phyloP scores from a whole-genome alignment of 2,113 vertebrate genomes.

The Barnardius zonarius region DNA sequence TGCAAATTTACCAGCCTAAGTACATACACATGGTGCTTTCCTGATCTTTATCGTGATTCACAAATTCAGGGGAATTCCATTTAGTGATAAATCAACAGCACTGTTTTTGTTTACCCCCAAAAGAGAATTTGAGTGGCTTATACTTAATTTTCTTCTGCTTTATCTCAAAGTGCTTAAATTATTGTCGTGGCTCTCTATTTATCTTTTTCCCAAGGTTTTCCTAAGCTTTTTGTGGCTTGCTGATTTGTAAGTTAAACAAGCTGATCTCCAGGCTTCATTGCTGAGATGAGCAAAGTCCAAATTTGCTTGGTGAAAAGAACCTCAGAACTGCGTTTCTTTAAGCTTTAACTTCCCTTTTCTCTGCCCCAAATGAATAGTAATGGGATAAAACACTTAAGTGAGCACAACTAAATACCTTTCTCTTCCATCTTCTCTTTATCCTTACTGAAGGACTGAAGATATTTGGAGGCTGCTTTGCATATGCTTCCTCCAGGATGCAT shows the following conservation, averaged over 20 bases:
- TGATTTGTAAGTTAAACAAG: not conserved
- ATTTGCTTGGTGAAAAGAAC: not conserved
- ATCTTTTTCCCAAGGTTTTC: not conserved
- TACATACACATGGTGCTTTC: not conserved
- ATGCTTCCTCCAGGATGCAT: not conserved
- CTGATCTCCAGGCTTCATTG: not conserved
- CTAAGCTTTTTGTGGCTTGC: not conserved
- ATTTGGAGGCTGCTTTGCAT: slow-evolving; percentile 30
- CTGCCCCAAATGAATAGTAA: not conserved
- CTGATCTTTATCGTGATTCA: not conserved
- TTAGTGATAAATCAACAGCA: not conserved
- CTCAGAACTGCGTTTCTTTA: not conserved
- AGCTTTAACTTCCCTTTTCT: slow-evolving; percentile 11
- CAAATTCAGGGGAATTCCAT: not conserved
- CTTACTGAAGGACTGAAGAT: not conserved
- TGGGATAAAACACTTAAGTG: not conserved
- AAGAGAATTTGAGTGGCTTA: not conserved
- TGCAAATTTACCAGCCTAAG: not conserved
- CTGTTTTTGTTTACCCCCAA: not conserved
- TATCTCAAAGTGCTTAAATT: not conserved
- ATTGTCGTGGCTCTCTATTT: not conserved
- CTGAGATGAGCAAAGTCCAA: not conserved
- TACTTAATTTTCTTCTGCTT: not conserved
- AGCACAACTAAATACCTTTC: not conserved
- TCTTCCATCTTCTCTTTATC: not conserved